Percentiles rank a stretch among this genome's conserved stretches.
Evolutionary conservation across 2,113 vertebrate genomes (phyloP).

Genomic region (Lucifuga dentata): DNA sequence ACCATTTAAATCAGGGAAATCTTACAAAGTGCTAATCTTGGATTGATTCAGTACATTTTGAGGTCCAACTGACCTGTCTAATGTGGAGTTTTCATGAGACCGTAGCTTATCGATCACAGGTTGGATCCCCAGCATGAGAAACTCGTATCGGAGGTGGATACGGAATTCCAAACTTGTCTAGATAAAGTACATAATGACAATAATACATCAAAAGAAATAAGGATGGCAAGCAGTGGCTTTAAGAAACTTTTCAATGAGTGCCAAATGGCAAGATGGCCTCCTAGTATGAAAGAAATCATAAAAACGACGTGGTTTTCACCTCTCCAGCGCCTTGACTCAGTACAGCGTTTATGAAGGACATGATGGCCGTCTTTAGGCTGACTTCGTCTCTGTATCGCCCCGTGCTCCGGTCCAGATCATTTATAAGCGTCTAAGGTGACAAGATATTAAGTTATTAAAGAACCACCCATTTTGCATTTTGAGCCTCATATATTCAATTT

Average conservation of each 20-base stretch:
- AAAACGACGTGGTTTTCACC: slow-evolving; percentile 78
- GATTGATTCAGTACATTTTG: neutral
- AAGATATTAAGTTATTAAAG: slow-evolving; percentile 35
- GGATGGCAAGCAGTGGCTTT: too few relatives aligned
- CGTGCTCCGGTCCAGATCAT: slow-evolving; percentile 95
- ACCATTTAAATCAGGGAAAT: neutral
- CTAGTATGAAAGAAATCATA: neutral
- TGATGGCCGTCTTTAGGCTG: slow-evolving; percentile 98
- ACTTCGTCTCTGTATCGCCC: slow-evolving; percentile 98
- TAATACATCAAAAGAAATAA: too few relatives aligned
- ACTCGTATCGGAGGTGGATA: slow-evolving; percentile 97
- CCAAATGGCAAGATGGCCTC: neutral
- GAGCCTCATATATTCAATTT: neutral
- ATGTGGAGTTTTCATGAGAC: slow-evolving; percentile 96
- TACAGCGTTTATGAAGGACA: slow-evolving; percentile 99
- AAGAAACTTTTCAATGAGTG: too few relatives aligned
- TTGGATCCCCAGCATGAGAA: slow-evolving; percentile 98
- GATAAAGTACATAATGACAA: neutral
- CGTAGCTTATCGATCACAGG: slow-evolving; percentile 98
- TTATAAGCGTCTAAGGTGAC: slow-evolving; percentile 89
- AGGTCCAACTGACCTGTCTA: slow-evolving; percentile 89
- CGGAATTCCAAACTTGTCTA: slow-evolving; percentile 98
- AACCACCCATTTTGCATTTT: too few relatives aligned
- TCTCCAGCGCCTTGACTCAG: slow-evolving; percentile 97
- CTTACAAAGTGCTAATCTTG: neutral